Evolutionary conservation across 2,113 vertebrate genomes (phyloP).

Genomic region (Xiphorhynchus elegans): DNA sequence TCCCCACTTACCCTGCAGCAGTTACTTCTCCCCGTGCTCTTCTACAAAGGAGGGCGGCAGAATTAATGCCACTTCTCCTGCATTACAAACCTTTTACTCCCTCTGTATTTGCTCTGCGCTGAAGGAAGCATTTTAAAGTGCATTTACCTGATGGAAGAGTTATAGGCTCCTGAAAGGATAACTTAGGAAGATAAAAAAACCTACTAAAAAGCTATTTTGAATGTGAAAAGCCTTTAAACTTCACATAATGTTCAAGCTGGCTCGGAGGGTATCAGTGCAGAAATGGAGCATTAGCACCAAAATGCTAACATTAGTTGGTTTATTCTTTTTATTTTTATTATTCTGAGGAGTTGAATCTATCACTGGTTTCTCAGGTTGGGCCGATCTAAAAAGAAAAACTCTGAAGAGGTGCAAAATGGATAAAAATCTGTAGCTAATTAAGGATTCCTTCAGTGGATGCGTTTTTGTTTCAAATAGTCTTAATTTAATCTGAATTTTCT

Average conservation of each 20-base stretch:
- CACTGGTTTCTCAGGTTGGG: not conserved
- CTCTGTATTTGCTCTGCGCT: not conserved
- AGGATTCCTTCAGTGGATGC: not conserved
- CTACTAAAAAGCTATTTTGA: not conserved
- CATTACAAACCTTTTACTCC: not conserved
- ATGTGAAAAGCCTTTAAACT: constrained; percentile 33
- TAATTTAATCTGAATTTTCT: not conserved
- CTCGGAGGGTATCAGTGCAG: not conserved
- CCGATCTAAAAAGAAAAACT: not conserved
- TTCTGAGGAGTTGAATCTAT: not conserved
- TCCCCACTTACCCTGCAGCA: not conserved
- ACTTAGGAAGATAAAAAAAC: not conserved
- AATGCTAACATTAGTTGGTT: not conserved
- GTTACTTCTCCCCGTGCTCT: not conserved
- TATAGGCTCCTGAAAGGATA: constrained; percentile 1
- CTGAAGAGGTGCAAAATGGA: not conserved
- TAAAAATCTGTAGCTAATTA: not conserved
- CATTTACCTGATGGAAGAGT: constrained; percentile 12
- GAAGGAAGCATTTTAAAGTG: not conserved
- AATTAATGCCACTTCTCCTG: not conserved
- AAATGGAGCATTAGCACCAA: not conserved
- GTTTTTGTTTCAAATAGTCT: not conserved
- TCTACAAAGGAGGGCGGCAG: not conserved
- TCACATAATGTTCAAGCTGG: not conserved
- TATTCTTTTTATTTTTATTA: not conserved